Base-by-base conservation (phyloP, 2,113 vertebrate species). In the Platycercus adscitus region DNA sequence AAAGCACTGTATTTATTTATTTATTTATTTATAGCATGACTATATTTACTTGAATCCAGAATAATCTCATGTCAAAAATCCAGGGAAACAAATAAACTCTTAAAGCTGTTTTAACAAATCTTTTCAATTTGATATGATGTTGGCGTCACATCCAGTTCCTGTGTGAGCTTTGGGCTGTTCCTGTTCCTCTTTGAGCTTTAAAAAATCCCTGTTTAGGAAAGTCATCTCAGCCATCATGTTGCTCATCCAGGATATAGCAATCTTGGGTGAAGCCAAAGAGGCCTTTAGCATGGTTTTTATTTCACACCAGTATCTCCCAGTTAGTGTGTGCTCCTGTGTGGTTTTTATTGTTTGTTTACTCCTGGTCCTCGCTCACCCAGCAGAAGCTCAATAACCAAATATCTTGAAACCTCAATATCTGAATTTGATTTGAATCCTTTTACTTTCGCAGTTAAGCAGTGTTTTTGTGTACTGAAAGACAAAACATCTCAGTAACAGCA, bases 41-140 rank as follows among this genome's bases (percentile, higher is more conserved):
- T 58, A 4, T 33, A 33, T 78, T 86, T 77, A 43, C 53, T 70
- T 43, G 50, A 88, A 80, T 73, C 12, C 9, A 1, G 60, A 26
- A 77, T 46, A 53, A 46, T 86, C 46, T 73, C 41, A 37, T 10
- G 17, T 66, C 64, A 71, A 60, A 83, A 92, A 94, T 39, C 73
- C 64, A 63, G 58, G 20, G 41, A 81, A 90, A 60, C 21, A 90
- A 95, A 78, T 17, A 84, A 94, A 68, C 56, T 87, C 88, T 60
- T 47, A 71, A 88, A 66, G 53, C 5, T 39, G 8, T 86, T 92
- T 73, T 46, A 43, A 14, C 0, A 1, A 53, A 44, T 50, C 26
- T 83, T 49, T 88, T 72, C 13, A 35, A 41, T 28, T 68, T 37
- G 21, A 12, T 3, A 0, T 46, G 58, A 37, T 29, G 23, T 13